Conservation (phyloP, 2,113 vertebrate species). For the Meles meles region DNA sequence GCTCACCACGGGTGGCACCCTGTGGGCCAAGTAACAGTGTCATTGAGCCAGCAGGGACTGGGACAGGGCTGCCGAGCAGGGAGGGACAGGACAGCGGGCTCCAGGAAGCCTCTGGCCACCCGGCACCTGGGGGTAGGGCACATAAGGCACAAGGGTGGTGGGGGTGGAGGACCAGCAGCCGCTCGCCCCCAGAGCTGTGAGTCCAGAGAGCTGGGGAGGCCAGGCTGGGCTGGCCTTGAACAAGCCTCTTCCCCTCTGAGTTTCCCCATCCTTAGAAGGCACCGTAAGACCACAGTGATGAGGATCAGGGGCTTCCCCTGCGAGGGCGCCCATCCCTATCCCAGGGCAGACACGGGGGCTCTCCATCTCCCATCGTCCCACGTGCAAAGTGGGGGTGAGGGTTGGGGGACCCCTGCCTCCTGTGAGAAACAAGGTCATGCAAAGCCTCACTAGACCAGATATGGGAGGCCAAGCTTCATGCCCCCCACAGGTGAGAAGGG, state of each 20-base stretch:
- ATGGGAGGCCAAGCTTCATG: accelerated
- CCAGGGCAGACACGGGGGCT: accelerated
- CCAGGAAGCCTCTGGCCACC: background rate
- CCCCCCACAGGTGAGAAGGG: background rate
- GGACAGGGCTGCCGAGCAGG: background rate
- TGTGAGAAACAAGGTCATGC: background rate
- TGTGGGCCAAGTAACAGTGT: background rate
- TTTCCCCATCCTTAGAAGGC: background rate
- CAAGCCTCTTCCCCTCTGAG: background rate
- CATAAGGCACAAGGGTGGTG: accelerated
- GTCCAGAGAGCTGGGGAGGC: background rate
- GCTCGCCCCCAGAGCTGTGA: background rate
- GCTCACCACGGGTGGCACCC: slow-evolving; percentile 65
- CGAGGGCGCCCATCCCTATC: accelerated
- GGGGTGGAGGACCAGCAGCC: background rate
- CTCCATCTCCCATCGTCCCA: background rate
- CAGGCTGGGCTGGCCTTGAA: background rate
- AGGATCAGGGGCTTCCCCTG: no score
- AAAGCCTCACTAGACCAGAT: no score
- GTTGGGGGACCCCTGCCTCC: background rate
- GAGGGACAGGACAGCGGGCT: background rate
- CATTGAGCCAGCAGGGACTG: background rate
- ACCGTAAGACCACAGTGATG: accelerated
- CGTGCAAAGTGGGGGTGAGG: accelerated
- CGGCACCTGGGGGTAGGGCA: background rate